These are phyloP conservation scores for Ceraclea dissimilis DNA, from an alignment of 2,888 invertebrate genomes.

Conservation along the genomic window DNA sequence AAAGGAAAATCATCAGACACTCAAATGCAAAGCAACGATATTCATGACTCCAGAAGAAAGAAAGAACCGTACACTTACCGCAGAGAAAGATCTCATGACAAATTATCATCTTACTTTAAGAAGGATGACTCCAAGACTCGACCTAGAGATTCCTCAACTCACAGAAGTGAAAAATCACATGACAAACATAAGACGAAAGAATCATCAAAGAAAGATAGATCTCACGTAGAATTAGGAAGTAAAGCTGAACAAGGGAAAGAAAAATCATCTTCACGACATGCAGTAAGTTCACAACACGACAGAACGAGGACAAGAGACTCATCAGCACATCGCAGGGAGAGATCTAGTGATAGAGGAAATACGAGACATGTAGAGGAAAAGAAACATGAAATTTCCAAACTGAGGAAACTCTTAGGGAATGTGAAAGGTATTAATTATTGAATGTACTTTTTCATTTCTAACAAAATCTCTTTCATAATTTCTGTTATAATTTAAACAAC, in stretches of 20 bases:
- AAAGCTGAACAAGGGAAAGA: neutral
- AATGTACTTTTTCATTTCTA: neutral
- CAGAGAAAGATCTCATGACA: slow-evolving; percentile 3
- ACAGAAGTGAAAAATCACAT: neutral
- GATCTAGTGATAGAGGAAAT: slow-evolving; percentile 12
- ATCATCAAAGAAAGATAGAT: slow-evolving; percentile 4
- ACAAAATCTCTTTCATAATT: neutral
- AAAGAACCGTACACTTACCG: slow-evolving; percentile 4
- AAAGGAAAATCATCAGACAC: neutral
- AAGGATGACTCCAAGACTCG: slow-evolving; percentile 5
- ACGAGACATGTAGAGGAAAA: neutral
- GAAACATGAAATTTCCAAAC: neutral
- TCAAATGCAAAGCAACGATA: neutral
- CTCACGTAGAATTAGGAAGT: slow-evolving; percentile 1
- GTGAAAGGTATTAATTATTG: neutral
- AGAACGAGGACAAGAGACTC: slow-evolving; percentile 6
- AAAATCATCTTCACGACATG: neutral
- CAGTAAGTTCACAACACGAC: neutral
- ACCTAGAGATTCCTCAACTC: slow-evolving; percentile 4
- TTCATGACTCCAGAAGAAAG: neutral
- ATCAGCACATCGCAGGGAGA: slow-evolving; percentile 15
- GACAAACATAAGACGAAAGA: neutral
- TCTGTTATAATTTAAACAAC: too few species aligned
- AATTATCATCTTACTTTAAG: neutral
- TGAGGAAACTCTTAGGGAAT: slow-evolving; percentile 1